A percentile compares a stretch with the other conserved stretches of the same genome.
Evolutionary conservation across 2,797 vertebrate species (phyloP).

Genomic region (Pangasius sanitwongsei): DNA sequence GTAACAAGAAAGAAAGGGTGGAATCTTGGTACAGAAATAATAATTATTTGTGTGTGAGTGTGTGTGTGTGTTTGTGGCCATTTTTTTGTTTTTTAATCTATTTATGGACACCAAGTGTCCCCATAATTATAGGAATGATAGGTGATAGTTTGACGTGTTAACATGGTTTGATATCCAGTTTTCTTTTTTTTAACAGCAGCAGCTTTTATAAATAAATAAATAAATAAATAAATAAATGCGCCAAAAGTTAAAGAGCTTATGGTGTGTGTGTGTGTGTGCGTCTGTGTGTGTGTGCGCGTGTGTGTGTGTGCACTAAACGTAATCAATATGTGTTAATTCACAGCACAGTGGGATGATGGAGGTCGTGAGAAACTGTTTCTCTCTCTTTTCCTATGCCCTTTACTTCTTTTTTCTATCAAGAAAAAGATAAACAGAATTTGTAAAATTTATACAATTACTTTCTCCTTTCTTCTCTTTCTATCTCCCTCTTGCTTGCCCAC

Average conservation of each 20-base stretch:
- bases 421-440: background rate
- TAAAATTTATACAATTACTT: background rate
- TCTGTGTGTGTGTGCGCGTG: background rate
- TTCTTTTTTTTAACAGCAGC: background rate
- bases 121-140: background rate
- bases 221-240: background rate
- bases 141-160: background rate
- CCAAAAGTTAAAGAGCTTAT: background rate
- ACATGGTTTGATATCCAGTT: background rate
- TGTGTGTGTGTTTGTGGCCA: background rate
- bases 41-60: background rate
- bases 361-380: constrained; percentile 7
- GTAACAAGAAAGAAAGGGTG: background rate
- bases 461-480: background rate
- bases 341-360: constrained; percentile 17
- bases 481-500: background rate
- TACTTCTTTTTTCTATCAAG: background rate
- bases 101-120: background rate
- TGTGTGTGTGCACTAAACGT: background rate
- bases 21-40: background rate
- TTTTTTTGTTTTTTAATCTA: background rate
- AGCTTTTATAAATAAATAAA: background rate
- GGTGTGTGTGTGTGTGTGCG: background rate
- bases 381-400: background rate
- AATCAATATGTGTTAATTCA: constrained; percentile 34